phyloP scores from a whole-genome alignment of 2,888 invertebrate species.

The Phytoseiulus persimilis region DNA sequence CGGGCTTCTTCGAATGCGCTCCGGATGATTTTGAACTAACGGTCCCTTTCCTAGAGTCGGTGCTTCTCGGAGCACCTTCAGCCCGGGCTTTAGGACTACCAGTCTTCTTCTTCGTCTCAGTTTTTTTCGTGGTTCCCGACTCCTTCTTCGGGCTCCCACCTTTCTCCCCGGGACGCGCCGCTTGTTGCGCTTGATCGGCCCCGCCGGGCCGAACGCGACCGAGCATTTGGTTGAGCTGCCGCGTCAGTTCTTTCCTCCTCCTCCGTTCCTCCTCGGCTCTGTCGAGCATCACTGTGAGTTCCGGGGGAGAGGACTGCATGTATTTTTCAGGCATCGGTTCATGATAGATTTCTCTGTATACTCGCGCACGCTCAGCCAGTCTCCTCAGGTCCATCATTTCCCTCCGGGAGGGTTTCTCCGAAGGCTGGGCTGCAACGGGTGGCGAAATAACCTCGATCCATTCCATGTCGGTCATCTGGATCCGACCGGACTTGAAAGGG shows the following conservation, averaged over 20 bases:
- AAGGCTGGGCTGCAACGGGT: background rate
- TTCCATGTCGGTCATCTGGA: background rate
- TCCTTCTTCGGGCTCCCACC: too few relatives aligned
- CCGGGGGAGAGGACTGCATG: background rate
- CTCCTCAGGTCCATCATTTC: background rate
- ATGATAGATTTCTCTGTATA: background rate
- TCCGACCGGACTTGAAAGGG: background rate
- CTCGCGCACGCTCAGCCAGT: background rate
- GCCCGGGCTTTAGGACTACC: too few relatives aligned
- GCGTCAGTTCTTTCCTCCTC: conserved; percentile 42
- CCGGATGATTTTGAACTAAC: too few relatives aligned
- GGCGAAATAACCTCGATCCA: background rate
- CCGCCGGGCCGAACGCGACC: background rate
- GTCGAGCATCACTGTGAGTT: background rate
- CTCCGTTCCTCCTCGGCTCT: background rate
- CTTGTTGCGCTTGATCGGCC: too few relatives aligned
- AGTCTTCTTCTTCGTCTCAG: too few relatives aligned
- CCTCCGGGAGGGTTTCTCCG: background rate
- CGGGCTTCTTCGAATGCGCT: too few relatives aligned
- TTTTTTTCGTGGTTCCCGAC: too few relatives aligned
- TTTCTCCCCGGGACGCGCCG: too few relatives aligned
- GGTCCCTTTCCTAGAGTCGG: too few relatives aligned
- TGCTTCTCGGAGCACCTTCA: too few relatives aligned
- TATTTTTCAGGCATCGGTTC: background rate
- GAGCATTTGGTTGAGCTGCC: conserved; percentile 43